Evolutionary conservation across 2,888 invertebrate genomes (phyloP).

Genomic region (Meloe dianella): DNA sequence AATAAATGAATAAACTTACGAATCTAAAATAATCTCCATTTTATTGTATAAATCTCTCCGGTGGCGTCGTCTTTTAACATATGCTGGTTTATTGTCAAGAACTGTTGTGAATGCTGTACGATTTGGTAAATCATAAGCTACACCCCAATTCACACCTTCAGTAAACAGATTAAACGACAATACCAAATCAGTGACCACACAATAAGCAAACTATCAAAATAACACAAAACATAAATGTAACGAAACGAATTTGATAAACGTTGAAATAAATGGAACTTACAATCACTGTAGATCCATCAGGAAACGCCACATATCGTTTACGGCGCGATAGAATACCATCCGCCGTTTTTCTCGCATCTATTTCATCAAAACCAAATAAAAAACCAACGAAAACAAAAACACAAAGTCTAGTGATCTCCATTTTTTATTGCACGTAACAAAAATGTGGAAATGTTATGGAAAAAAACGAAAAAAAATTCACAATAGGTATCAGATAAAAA

Average conservation of each 20-base stretch:
- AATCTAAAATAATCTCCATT: slow-evolving; percentile 70
- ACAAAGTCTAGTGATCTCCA: slow-evolving; percentile 19
- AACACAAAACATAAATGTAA: slow-evolving; percentile 23
- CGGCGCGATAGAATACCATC: slow-evolving; percentile 62
- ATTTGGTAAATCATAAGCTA: slow-evolving; percentile 78
- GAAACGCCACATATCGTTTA: slow-evolving; percentile 72
- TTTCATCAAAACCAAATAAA: slow-evolving; percentile 31
- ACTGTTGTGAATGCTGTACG: slow-evolving; percentile 55
- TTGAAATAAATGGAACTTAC: slow-evolving; percentile 59
- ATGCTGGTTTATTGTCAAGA: slow-evolving; percentile 47
- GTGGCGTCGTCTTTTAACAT: slow-evolving; percentile 65
- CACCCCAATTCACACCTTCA: slow-evolving; percentile 74
- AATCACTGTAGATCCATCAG: slow-evolving; percentile 73
- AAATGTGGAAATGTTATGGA: neutral
- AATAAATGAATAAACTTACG: slow-evolving; percentile 62
- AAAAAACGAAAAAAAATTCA: slow-evolving; percentile 15
- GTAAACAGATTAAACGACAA: slow-evolving; percentile 66
- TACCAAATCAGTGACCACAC: slow-evolving; percentile 64
- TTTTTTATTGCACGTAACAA: slow-evolving; percentile 3
- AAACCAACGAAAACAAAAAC: slow-evolving; percentile 25
- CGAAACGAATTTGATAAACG: no score
- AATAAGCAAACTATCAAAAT: slow-evolving; percentile 62
- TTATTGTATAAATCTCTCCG: slow-evolving; percentile 73
- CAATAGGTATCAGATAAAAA: slow-evolving; percentile 17
- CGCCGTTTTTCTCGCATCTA: slow-evolving; percentile 24